Evolutionary conservation across 1,140 invertebrate genomes (phyloP).

Genomic region (Goniozus legneri): DNA sequence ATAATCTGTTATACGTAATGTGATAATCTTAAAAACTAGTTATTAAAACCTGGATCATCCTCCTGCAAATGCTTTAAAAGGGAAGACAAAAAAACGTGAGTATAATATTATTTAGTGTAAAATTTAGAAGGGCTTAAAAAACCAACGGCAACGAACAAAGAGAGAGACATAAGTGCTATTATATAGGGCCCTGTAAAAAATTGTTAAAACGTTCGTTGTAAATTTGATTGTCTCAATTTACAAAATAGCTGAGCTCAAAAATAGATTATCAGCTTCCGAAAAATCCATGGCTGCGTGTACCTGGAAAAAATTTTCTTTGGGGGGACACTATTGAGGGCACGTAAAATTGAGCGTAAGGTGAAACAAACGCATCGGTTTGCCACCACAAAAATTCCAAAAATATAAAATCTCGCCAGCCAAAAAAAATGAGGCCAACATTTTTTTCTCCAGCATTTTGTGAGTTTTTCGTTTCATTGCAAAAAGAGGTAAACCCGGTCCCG

Average conservation of each 20-base stretch:
- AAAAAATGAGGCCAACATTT: slow-evolving; percentile 40
- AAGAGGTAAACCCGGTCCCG: neutral
- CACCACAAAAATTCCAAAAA: slow-evolving; percentile 52
- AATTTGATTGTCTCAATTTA: slow-evolving; percentile 4
- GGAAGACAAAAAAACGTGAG: slow-evolving; percentile 51
- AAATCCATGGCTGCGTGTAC: slow-evolving; percentile 51
- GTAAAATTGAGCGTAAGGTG: slow-evolving; percentile 20
- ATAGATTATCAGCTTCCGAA: slow-evolving; percentile 50
- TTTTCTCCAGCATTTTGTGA: slow-evolving; percentile 15
- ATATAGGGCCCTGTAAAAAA: slow-evolving; percentile 42
- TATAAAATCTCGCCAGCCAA: slow-evolving; percentile 56
- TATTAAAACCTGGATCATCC: slow-evolving; percentile 55
- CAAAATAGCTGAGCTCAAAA: slow-evolving; percentile 49
- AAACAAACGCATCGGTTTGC: slow-evolving; percentile 20
- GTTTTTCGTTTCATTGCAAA: neutral
- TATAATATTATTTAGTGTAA: slow-evolving; percentile 20
- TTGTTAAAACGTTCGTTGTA: slow-evolving; percentile 30
- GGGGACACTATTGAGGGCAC: slow-evolving; percentile 11
- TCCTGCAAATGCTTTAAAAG: slow-evolving; percentile 56
- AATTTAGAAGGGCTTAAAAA: slow-evolving; percentile 16
- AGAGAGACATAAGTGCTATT: slow-evolving; percentile 23
- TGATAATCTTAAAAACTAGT: slow-evolving; percentile 52
- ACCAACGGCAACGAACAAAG: slow-evolving; percentile 32
- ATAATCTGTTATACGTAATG: slow-evolving; percentile 36
- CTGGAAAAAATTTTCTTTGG: slow-evolving; percentile 46